Evolutionary conservation across 64 coral and sea anemone genomes (phyloP).

Genomic region (Trachythela sp.): DNA sequence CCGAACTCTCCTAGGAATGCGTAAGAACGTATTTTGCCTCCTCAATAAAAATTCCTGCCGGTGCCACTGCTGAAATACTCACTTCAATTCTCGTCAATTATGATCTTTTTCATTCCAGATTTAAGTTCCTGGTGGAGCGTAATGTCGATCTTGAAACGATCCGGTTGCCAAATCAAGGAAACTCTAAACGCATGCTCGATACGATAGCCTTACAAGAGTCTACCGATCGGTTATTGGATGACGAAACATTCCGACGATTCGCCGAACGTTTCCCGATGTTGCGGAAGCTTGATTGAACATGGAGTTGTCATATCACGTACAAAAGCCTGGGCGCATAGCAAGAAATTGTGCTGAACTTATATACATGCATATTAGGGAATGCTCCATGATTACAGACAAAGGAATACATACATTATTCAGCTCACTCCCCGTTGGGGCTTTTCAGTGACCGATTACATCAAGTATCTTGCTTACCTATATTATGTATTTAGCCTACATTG

Average conservation of each 20-base stretch:
- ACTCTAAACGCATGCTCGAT: background rate
- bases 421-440: no score
- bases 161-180: background rate
- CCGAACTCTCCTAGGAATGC: no score
- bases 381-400: constrained; percentile 64
- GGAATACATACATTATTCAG: no score
- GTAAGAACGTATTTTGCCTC: no score
- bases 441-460: no score
- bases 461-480: no score
- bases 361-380: constrained; percentile 57
- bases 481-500: no score
- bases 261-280: constrained; percentile 57
- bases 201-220: background rate
- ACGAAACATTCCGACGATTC: constrained; percentile 43
- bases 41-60: no score
- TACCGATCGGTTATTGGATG: constrained; percentile 56
- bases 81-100: no score
- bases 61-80: no score
- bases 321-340: constrained; percentile 46
- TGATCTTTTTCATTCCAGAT: no score
- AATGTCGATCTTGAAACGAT: background rate
- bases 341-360: constrained; percentile 42
- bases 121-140: background rate
- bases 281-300: constrained; percentile 58
- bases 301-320: constrained; percentile 74